A percentile compares a stretch with the other conserved stretches of the same genome.
phyloP scores from a whole-genome alignment of 1,140 invertebrate genomes.

The Atta texana region DNA sequence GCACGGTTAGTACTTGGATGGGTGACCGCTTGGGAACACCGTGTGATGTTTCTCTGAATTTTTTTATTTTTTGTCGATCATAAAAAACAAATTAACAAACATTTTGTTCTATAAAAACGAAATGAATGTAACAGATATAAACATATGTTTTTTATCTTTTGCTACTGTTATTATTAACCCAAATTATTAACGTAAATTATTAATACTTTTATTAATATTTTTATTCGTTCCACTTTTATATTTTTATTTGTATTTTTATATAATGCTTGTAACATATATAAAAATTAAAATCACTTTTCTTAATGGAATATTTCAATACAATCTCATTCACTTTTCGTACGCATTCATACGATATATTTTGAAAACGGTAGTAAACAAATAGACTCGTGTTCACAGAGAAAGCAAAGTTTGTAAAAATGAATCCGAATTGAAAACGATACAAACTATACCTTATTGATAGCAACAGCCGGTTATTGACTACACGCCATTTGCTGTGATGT shows the following conservation, averaged over 20 bases:
- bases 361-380: constrained; percentile 16
- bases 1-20: no score
- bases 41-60: no score
- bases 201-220: neutral
- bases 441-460: constrained; percentile 29
- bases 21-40: no score
- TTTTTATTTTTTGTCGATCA: no score
- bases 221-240: no score
- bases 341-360: neutral
- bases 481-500: constrained; percentile 32
- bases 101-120: neutral
- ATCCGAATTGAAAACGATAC: constrained; percentile 57
- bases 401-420: constrained; percentile 67
- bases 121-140: neutral
- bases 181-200: constrained; percentile 1
- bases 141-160: neutral
- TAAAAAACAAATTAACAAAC: neutral
- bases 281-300: neutral
- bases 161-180: neutral
- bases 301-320: neutral
- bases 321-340: neutral
- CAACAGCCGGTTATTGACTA: constrained; percentile 13
- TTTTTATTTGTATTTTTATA: no score
- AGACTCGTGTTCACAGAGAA: constrained; percentile 61
- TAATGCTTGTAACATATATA: constrained; percentile 1